Evolutionary conservation across 2,888 invertebrate genomes (phyloP).

Genomic region (Calameuta idolon): DNA sequence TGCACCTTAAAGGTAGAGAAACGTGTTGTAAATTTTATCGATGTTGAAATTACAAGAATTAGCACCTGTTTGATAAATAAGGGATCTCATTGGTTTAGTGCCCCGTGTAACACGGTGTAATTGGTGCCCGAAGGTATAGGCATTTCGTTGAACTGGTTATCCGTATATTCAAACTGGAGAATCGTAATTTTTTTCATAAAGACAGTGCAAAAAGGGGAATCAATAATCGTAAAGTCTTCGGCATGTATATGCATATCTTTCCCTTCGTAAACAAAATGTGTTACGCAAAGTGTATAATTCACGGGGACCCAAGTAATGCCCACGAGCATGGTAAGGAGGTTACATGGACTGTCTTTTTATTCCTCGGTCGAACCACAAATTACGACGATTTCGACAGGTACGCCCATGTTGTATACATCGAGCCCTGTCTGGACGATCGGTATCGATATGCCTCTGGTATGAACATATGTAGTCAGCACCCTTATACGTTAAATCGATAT

Average conservation of each 20-base stretch:
- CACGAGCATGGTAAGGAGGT: not conserved
- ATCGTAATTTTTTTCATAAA: not conserved
- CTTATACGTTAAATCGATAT: not conserved
- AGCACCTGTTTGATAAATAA: not conserved
- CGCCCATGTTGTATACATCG: not conserved
- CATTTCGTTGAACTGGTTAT: not conserved
- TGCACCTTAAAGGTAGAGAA: not conserved
- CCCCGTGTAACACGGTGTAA: not conserved
- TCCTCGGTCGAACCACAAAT: not conserved
- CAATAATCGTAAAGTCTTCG: not conserved
- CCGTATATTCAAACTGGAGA: not conserved
- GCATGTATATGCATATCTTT: not conserved
- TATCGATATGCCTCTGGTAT: not conserved
- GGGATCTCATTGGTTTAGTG: not conserved
- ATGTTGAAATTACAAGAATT: not conserved
- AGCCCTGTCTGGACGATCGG: not conserved
- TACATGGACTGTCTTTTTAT: not conserved
- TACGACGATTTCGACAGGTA: conserved; percentile 8
- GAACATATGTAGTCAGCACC: not conserved
- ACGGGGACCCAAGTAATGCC: not conserved
- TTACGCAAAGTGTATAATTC: conserved; percentile 4
- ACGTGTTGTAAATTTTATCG: not conserved
- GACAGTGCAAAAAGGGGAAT: not conserved
- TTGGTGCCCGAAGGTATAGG: not conserved
- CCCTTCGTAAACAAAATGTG: not conserved